Evolutionary conservation across 2,113 vertebrate genomes (phyloP), one percentile per base, ranked within the genome.

Genomic region (Eubucco bourcierii): DNA sequence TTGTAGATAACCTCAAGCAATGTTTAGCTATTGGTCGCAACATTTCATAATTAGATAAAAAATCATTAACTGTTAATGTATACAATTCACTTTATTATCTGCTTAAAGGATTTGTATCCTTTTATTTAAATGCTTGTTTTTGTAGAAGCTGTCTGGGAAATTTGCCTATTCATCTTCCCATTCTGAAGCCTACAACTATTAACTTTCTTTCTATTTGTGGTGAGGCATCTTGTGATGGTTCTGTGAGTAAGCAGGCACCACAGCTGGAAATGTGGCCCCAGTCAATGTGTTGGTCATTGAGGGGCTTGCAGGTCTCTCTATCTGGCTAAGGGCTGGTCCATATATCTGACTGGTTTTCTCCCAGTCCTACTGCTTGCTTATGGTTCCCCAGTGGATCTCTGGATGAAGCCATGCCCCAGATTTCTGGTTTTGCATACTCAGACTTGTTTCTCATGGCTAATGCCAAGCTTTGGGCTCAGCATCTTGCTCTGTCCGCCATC

Each of bases 1-100:
- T 84, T 47, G 13, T 55, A 92, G 63, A 94, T 79, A 93, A 87
- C 94, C 84, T 87, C 77, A 80, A 93, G 86, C 70, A 63, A 33
- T 6, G 3, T 76, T 82, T 47, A 94, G 63, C 50, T 90, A 67
- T 44, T 24, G 47, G 56, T 67, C 83, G 60, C 47, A 90, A 68
- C 59, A 63, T 50, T 77, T 90, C 39, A 63, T 87, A 90, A 94
- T 93, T 90, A 86, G 80, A 65, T 47, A 73, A 31, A 84, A 92
- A 94, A 72, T 81, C 73, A 90, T 84, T 88, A 91, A 90, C 70
- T 79, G 73, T 59, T 72, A 90, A 84, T 92, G 37, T 59, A 70
- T 84, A 58, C 66, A 87, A 84, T 93, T 75, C 41, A 64, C 74
- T 93, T 91, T 76, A 88, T 94, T 93, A 84, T 90, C 73, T 78